Percentiles rank a stretch among this genome's conserved stretches.
Conservation (phyloP, 2,888 invertebrate genomes). For the Sphecodes monilicornis region DNA sequence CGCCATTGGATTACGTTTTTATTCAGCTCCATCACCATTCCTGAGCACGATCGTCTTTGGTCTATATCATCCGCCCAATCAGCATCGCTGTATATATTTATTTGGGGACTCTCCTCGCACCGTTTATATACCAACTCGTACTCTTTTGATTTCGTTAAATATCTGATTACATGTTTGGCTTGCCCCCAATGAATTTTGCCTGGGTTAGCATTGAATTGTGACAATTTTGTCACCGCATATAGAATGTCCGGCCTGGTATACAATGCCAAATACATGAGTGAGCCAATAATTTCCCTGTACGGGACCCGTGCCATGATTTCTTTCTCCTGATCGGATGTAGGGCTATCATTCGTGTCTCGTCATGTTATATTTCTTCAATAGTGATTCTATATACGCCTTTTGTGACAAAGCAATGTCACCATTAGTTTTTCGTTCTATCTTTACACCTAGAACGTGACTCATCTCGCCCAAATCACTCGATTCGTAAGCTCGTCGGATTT, state of each 20-base stretch:
- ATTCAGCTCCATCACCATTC: background rate
- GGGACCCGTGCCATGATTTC: background rate
- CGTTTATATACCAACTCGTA: background rate
- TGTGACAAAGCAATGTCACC: slow-evolving; percentile 14
- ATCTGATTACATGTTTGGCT: slow-evolving; percentile 37
- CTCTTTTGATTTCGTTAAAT: slow-evolving; percentile 21
- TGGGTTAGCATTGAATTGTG: slow-evolving; percentile 23
- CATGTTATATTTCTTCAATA: slow-evolving; percentile 27
- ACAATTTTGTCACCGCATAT: slow-evolving; percentile 9
- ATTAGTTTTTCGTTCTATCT: background rate
- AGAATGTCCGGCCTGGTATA: slow-evolving; percentile 13
- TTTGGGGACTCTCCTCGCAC: background rate
- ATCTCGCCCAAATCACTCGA: slow-evolving; percentile 15
- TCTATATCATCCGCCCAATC: background rate
- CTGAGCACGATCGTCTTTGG: background rate
- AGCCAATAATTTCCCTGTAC: slow-evolving; percentile 8
- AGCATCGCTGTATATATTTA: background rate
- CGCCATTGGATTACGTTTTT: background rate
- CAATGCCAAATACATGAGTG: background rate
- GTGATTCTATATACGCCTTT: background rate
- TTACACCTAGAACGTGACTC: background rate
- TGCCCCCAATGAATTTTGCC: slow-evolving; percentile 30
- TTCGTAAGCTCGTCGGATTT: slow-evolving; percentile 20
- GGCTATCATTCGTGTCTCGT: background rate
- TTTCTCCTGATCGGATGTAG: background rate